These are phyloP conservation scores for Glyptemys insculpta DNA, from an alignment of 2,797 vertebrate genomes.

Conservation along the genomic window DNA sequence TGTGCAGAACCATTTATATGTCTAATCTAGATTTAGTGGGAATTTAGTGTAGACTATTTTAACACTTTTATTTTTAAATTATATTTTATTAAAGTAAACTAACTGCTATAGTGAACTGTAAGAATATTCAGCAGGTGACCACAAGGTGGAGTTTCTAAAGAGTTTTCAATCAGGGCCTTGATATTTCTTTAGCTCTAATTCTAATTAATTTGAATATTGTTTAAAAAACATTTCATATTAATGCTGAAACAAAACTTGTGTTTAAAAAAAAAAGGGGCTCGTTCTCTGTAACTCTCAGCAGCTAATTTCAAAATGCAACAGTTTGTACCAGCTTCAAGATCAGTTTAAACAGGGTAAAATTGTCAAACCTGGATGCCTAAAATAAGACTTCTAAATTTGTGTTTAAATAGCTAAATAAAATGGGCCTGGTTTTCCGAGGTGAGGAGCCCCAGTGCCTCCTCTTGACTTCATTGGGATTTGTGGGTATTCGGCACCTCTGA, in stretches of 20 bases:
- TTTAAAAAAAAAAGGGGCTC: background rate
- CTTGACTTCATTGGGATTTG: rapidly evolving
- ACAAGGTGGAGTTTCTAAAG: constrained; percentile 68
- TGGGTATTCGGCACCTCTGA: background rate
- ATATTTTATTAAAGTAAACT: background rate
- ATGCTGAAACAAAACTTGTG: background rate
- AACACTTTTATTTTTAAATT: background rate
- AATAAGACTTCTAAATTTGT: background rate
- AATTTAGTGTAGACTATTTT: background rate
- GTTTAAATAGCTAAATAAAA: background rate
- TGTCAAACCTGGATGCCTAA: background rate
- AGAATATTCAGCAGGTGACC: constrained; percentile 36
- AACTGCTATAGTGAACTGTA: background rate
- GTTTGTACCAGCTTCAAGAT: background rate
- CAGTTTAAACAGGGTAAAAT: background rate
- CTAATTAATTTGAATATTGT: background rate
- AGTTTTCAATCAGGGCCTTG: background rate
- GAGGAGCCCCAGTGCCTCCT: background rate
- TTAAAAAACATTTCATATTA: background rate
- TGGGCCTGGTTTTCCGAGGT: background rate
- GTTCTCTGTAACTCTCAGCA: background rate
- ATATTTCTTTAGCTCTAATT: background rate
- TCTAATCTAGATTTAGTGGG: background rate
- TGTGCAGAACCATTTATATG: background rate
- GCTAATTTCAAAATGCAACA: background rate